phyloP scores from a whole-genome alignment of 2,797 vertebrate genomes.

The Petrocephalus sullivani region DNA sequence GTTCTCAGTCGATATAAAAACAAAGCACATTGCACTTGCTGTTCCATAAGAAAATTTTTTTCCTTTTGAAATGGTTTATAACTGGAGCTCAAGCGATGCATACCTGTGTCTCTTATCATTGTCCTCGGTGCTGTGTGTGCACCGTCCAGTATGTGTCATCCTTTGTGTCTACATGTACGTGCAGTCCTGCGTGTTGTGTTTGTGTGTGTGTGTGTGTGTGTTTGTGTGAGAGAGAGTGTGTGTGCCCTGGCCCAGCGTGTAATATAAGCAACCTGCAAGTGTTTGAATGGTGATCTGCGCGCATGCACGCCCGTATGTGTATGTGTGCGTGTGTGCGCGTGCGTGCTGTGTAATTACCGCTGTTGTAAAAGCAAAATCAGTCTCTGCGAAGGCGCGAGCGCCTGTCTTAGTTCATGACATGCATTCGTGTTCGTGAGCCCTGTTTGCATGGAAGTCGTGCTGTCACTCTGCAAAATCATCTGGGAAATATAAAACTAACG shows the following conservation, averaged over 20 bases:
- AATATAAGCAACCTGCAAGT: not conserved
- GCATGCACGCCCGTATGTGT: not conserved
- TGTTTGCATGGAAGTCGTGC: not conserved
- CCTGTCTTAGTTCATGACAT: not conserved
- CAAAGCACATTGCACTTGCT: conserved; percentile 82
- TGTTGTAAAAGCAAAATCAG: not conserved
- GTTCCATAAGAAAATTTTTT: conserved; percentile 78
- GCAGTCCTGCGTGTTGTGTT: not conserved
- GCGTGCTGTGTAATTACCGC: conserved; percentile 4
- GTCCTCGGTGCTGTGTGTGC: conserved; percentile 51
- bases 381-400: not conserved
- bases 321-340: not conserved
- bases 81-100: conserved; percentile 73
- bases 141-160: not conserved
- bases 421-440: not conserved
- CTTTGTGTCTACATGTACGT: conserved; percentile 1
- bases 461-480: conserved; percentile 5
- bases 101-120: conserved; percentile 66
- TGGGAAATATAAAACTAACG: conserved; percentile 13
- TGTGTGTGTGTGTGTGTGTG: not conserved
- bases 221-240: not conserved
- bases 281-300: not conserved
- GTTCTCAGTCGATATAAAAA: conserved; percentile 84
- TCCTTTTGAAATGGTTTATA: conserved; percentile 55
- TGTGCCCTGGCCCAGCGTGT: not conserved